Conservation (phyloP, 2,113 vertebrate species). For the Psilopsiagon aurifrons region DNA sequence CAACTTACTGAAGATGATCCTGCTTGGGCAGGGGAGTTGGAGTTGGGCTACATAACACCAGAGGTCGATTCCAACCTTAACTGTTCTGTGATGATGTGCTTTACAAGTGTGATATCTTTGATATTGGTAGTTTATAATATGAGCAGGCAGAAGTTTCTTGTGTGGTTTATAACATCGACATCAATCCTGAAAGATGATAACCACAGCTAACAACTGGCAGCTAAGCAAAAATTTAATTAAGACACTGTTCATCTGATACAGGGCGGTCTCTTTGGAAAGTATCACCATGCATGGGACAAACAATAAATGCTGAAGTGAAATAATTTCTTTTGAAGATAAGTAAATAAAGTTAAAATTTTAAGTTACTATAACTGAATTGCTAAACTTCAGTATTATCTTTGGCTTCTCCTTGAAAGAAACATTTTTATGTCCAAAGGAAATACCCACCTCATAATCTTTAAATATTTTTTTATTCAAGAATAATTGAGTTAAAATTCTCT, state of each 20-base stretch:
- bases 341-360: background rate
- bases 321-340: background rate
- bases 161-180: background rate
- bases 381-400: background rate
- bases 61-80: background rate
- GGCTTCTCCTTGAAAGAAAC: background rate
- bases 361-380: background rate
- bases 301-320: background rate
- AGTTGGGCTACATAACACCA: background rate
- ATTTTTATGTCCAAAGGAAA: background rate
- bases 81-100: background rate
- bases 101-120: background rate
- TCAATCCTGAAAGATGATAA: background rate
- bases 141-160: background rate
- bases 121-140: background rate
- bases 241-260: background rate
- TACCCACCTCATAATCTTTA: background rate
- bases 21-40: background rate
- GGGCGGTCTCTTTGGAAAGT: background rate
- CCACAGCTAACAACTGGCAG: background rate
- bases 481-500: background rate
- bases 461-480: background rate
- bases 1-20: background rate
- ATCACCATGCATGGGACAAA: background rate
- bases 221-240: background rate